Conservation (phyloP, 2,113 vertebrate genomes). For the Alces alces region DNA sequence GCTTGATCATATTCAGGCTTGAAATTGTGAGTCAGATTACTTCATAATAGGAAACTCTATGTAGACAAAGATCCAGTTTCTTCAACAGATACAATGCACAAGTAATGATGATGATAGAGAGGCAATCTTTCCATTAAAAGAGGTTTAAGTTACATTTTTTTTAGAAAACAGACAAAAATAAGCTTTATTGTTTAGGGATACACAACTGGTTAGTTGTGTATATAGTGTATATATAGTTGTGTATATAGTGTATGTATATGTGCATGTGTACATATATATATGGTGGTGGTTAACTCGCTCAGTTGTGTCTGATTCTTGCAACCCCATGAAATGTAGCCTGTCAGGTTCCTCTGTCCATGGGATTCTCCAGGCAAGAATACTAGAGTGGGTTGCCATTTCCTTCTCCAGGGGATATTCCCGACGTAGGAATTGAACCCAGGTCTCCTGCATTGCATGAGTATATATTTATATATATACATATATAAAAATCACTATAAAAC, state of each 20-base stretch:
- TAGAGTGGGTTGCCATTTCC: not conserved
- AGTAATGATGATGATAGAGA: not conserved
- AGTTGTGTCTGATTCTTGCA: rapidly evolving
- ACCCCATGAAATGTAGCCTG: not conserved
- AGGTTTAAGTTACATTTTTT: not conserved
- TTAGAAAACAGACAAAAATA: not conserved
- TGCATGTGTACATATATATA: rapidly evolving
- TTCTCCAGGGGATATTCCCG: not conserved
- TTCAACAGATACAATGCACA: not conserved
- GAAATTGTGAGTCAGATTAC: not conserved
- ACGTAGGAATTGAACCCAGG: not conserved
- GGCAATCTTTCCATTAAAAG: not conserved
- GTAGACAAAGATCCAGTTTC: not conserved
- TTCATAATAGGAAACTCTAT: not conserved
- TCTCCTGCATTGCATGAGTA: not conserved
- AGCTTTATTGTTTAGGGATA: not conserved
- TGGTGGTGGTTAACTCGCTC: not conserved
- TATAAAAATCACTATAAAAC: not conserved
- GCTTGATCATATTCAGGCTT: not conserved
- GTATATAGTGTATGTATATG: not conserved
- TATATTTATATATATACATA: not conserved
- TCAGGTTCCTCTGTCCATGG: not conserved
- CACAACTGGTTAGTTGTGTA: not conserved
- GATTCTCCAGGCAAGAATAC: not conserved
- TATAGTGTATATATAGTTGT: not conserved